phyloP scores from a whole-genome alignment of 1,140 invertebrate species.

The Conopomorpha cramerella region DNA sequence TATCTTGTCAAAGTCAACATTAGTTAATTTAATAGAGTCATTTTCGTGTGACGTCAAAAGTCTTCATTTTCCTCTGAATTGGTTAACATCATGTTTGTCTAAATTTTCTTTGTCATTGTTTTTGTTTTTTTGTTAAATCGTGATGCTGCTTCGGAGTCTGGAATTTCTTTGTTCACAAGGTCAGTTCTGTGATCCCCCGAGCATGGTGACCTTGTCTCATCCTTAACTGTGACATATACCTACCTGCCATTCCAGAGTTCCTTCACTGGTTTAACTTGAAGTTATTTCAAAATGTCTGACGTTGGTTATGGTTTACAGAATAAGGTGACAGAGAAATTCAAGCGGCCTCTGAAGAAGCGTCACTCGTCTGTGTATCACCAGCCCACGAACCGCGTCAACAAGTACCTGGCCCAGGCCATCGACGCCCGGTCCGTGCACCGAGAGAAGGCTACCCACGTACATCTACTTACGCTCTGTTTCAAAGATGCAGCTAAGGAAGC shows the following conservation, averaged over 20 bases:
- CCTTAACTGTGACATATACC: too few relatives aligned
- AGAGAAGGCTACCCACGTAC: constrained; percentile 87
- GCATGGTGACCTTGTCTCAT: too few relatives aligned
- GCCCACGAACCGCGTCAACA: constrained; percentile 87
- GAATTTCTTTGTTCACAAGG: constrained; percentile 47
- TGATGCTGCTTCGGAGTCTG: constrained; percentile 54
- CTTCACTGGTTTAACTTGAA: background rate
- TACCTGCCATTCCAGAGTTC: too few relatives aligned
- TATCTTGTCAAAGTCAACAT: too few relatives aligned
- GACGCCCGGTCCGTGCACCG: constrained; percentile 87
- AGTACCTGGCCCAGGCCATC: constrained; percentile 88
- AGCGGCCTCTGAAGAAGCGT: constrained; percentile 86
- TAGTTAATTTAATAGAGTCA: too few relatives aligned
- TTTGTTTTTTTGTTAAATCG: constrained; percentile 48
- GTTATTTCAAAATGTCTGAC: too few relatives aligned
- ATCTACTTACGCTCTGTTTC: constrained; percentile 82
- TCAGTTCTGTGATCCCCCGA: constrained; percentile 19
- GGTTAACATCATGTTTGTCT: too few relatives aligned
- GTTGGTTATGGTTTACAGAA: constrained; percentile 63
- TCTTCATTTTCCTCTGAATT: too few relatives aligned
- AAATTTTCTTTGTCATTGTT: too few relatives aligned
- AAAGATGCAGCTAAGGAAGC: constrained; percentile 81
- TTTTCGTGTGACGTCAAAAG: too few relatives aligned
- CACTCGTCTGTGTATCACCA: constrained; percentile 84
- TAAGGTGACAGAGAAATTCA: constrained; percentile 84